Evolutionary conservation across 1,140 invertebrate species (phyloP), one percentile per base, ranked within the genome.

Genomic region (Pteromalus puparum): DNA sequence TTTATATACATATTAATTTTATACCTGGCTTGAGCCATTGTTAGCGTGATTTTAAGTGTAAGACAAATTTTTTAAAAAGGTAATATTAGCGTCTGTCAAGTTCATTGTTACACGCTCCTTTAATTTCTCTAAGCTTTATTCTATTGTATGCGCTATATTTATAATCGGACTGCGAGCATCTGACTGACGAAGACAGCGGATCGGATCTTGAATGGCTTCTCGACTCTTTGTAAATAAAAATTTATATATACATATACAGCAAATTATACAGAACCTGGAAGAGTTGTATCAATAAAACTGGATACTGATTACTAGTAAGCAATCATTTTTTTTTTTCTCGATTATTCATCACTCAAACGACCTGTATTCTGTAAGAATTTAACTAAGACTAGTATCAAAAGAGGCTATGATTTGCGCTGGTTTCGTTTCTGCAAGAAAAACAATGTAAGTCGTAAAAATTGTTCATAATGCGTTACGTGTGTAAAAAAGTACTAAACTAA

Each of bases 211-310:
- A 85, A 46, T 30, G 48, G 78, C 61, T 81, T 85, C 42, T 75
- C 15, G 34, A 85, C 24, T 81, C 61, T 75, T 81, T 85, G 83
- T 85, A 85, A 85, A 85, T 85, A 85, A 81, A 85, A 73, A 81
- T 76, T 85, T 85, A 85, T 85, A 85, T 61, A 84, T 84, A 80
- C 46, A 46, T 81, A 81, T 76, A 65, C 78, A 76, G 38, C 28
- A 81, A 75, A 78, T 75, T 67, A 30, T 48, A 42, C 70, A 85
- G 34, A 85, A 85, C 26, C 53, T 34, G n/a, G n/a, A 81, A 81
- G 68, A 74, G 28, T 80, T 84, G 67, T 74, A 79, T 80, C 67
- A 84, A 84, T 84, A 84, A 84, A 84, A 80, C 77, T 80, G 53
- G 65, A 84, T 68, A 84, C 68, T 80, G 67, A 28, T 46, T 18